Conservation (phyloP, 2,888 invertebrate species). For the Noctua janthina region DNA sequence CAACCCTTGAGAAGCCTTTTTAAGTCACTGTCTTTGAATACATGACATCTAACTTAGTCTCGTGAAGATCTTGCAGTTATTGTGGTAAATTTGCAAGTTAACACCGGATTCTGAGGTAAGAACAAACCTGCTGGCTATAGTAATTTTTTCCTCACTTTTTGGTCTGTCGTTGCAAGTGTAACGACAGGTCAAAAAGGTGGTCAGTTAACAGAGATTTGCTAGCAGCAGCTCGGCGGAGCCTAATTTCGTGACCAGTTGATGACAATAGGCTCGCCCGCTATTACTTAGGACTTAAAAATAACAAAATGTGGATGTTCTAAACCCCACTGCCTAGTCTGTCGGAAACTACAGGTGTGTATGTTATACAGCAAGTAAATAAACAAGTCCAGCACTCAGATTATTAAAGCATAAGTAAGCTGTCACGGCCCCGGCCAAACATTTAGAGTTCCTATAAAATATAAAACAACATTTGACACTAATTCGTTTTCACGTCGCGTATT, state of each 20-base stretch:
- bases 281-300: too few species aligned
- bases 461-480: slow-evolving; percentile 20
- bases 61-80: background rate
- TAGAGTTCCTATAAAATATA: background rate
- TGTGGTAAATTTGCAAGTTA: slow-evolving; percentile 3
- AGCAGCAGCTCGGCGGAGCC: background rate
- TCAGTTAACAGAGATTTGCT: background rate
- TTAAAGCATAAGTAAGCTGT: background rate
- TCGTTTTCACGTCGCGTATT: slow-evolving; percentile 10
- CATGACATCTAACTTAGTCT: background rate
- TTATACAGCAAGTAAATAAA: background rate
- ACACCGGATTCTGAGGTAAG: background rate
- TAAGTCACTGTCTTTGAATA: slow-evolving; percentile 22
- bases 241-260: background rate
- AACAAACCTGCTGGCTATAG: too few species aligned
- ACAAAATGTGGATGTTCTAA: background rate
- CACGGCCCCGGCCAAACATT: background rate
- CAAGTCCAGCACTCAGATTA: background rate
- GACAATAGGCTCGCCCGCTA: too few species aligned
- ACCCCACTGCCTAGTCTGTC: background rate
- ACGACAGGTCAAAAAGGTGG: too few species aligned
- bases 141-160: background rate
- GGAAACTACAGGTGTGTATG: background rate
- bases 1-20: slow-evolving; percentile 34
- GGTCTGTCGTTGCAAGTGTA: too few species aligned